phyloP scores from a whole-genome alignment of 2,113 vertebrate genomes.

The Dinomys branickii region DNA sequence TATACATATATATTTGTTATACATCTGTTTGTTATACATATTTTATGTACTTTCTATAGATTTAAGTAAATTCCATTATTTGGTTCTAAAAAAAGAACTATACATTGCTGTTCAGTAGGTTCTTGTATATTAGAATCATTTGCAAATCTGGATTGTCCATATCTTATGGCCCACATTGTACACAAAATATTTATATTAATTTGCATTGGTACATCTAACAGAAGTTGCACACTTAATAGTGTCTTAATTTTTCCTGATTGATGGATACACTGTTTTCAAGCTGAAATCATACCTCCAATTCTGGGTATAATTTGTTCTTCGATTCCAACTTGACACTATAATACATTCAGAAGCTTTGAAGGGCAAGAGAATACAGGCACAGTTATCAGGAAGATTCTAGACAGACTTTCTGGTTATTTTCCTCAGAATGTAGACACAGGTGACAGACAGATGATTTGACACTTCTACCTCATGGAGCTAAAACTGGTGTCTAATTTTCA shows the following conservation, averaged over 20 bases:
- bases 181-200: neutral
- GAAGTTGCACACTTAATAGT: neutral
- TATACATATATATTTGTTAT: no score
- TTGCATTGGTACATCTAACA: neutral
- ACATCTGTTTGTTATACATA: neutral
- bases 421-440: neutral
- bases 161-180: neutral
- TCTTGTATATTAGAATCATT: neutral
- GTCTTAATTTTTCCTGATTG: neutral
- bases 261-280: neutral
- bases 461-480: neutral
- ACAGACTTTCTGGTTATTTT: neutral
- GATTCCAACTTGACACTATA: neutral
- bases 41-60: neutral
- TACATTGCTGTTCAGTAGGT: neutral
- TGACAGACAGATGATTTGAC: neutral
- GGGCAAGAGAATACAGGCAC: neutral
- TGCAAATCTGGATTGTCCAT: neutral
- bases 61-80: slow-evolving; percentile 31
- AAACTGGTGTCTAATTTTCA: neutral
- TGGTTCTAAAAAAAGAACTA: neutral
- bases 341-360: neutral
- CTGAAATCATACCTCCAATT: neutral
- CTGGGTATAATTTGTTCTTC: neutral
- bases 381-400: neutral